phyloP scores from a whole-genome alignment of 2,797 vertebrate species.

The Cyclura pinguis region DNA sequence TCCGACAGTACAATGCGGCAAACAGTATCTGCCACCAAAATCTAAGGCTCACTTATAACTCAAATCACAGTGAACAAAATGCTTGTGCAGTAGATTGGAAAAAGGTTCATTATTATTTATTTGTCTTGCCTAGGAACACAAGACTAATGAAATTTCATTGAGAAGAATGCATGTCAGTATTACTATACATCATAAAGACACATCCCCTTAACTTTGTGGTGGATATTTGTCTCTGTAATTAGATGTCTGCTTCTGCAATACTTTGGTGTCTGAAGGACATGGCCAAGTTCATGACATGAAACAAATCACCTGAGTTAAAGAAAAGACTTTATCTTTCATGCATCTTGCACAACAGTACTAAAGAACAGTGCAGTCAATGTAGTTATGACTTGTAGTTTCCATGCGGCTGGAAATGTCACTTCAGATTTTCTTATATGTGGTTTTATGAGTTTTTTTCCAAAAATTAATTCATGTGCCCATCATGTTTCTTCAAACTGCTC shows the following conservation, averaged over 20 bases:
- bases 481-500: not conserved
- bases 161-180: slow-evolving; percentile 51
- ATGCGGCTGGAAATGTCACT: not conserved
- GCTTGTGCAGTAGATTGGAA: slow-evolving; percentile 45
- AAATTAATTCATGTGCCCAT: not conserved
- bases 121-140: slow-evolving; percentile 57
- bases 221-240: slow-evolving; percentile 63
- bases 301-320: slow-evolving; percentile 54
- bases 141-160: slow-evolving; percentile 52
- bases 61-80: slow-evolving; percentile 63
- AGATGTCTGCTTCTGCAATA: slow-evolving; percentile 52
- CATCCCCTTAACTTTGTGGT: slow-evolving; percentile 49
- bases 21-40: slow-evolving; percentile 53
- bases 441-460: not conserved
- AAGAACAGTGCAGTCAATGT: slow-evolving; percentile 8
- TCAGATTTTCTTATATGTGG: not conserved
- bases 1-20: slow-evolving; percentile 54
- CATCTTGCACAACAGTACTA: not conserved
- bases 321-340: slow-evolving; percentile 36
- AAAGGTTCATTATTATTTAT: slow-evolving; percentile 72
- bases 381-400: slow-evolving; percentile 9
- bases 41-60: slow-evolving; percentile 57
- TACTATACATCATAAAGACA: slow-evolving; percentile 53
- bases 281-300: slow-evolving; percentile 56
- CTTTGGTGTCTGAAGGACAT: slow-evolving; percentile 54